Evolutionary conservation across 2,797 vertebrate genomes (phyloP), one percentile per base, ranked within the genome.

Genomic region (Poecile montanus): DNA sequence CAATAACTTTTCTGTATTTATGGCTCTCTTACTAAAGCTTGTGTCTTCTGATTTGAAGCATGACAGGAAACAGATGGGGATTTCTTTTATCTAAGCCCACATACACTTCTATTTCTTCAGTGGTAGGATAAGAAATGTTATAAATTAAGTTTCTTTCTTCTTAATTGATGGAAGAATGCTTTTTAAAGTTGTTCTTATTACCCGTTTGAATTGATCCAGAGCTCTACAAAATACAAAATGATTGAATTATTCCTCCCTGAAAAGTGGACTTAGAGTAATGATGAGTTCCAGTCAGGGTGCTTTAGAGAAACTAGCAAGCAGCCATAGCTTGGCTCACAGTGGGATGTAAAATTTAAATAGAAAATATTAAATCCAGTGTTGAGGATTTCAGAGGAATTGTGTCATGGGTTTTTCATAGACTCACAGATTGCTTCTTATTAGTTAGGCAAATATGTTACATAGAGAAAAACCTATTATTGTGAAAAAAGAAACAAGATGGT

Each of bases 1-100:
- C 91, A 94, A 65, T 91, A 94, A 91, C 63, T 94, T 94, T 71
- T 94, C 89, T 95, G 11, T 87, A 74, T 89, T 92, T 94, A 89
- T 77, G 81, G 26, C 61, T 94, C 79, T 63, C 61, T 94, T 95
- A 90, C 58, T 89, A 78, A 93, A 92, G 63, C 63, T 94, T 91
- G 36, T 65, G 68, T 93, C 77, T 89, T 76, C 75, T 78, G 75
- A 20, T 62, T 89, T 92, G 83, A 96, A 96, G 61, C 61, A 77
- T 74, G 76, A 90, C 73, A 80, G 45, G 72, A 95, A 97, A 80
- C 78, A 96, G 90, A 77, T 96, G 66, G 68, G 80, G 85, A 54
- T 85, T 79, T 94, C 81, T 94, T 70, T 96, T 92, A 67, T 91
- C 50, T 94, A 56, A 70, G 30, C 68, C 83, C 6, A 11, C 71